Evolutionary conservation across 2,113 vertebrate genomes (phyloP).

Genomic region (Taxidea taxus): DNA sequence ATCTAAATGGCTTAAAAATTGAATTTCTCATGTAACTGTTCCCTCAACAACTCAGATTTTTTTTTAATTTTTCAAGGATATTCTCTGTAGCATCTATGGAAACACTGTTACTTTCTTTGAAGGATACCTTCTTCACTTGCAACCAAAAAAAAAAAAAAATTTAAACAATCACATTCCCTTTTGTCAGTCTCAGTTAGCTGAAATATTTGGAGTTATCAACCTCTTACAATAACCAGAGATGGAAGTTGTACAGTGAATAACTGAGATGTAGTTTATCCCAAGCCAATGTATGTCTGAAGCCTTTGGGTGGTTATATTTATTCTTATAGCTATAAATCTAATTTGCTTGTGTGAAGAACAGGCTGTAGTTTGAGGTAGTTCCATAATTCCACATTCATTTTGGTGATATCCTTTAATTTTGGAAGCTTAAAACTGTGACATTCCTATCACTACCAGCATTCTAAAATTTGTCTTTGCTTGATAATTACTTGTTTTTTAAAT

Average conservation of each 20-base stretch:
- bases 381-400: neutral
- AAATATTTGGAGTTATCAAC: neutral
- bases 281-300: neutral
- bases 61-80: neutral
- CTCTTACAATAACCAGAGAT: neutral
- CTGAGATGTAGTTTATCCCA: neutral
- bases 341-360: neutral
- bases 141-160: neutral
- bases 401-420: neutral
- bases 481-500: neutral
- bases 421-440: neutral
- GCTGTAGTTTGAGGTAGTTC: neutral
- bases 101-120: neutral
- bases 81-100: neutral
- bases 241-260: neutral
- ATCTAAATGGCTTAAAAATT: neutral
- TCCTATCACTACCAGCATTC: neutral
- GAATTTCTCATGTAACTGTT: neutral
- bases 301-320: neutral
- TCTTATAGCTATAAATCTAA: neutral
- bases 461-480: neutral
- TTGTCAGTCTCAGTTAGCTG: neutral
- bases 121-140: neutral
- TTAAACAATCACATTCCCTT: neutral
- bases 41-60: neutral